Conservation (phyloP, 2,888 invertebrate genomes). For the Eueremaeus valkanovi region DNA sequence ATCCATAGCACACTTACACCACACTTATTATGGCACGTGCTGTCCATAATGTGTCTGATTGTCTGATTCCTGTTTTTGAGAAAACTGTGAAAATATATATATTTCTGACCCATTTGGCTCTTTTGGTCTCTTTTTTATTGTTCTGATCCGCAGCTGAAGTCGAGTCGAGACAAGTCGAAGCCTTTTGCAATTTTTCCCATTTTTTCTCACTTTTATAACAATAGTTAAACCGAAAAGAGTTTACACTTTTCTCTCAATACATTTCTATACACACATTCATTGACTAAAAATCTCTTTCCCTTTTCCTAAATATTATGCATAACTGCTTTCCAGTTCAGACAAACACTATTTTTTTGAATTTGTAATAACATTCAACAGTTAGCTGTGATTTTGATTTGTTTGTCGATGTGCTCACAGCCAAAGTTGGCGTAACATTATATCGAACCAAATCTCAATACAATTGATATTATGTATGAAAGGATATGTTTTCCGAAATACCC, state of each 20-base stretch:
- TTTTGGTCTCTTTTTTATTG: conserved; percentile 22
- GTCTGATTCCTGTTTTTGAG: conserved; percentile 34
- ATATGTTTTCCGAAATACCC: conserved; percentile 3
- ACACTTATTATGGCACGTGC: conserved; percentile 22
- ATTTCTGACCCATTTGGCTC: conserved; percentile 28
- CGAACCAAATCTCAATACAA: not conserved
- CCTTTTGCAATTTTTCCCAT: not conserved
- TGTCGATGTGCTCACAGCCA: not conserved
- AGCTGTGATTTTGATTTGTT: conserved; percentile 25
- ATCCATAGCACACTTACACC: not conserved
- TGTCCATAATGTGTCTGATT: conserved; percentile 32
- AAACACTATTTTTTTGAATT: conserved; percentile 19
- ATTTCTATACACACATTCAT: not conserved
- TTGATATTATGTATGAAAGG: not conserved
- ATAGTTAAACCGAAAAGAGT: conserved; percentile 16
- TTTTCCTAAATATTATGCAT: conserved; percentile 26
- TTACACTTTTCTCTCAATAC: conserved; percentile 16
- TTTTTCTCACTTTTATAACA: conserved; percentile 22
- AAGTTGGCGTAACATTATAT: not conserved
- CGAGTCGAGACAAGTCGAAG: not conserved
- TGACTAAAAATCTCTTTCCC: not conserved
- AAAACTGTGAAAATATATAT: conserved; percentile 20
- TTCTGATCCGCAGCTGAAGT: conserved; percentile 27
- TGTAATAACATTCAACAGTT: conserved; percentile 35
- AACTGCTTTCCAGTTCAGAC: conserved; percentile 23